Evolutionary conservation across 1,140 invertebrate species (phyloP).

Genomic region (Sinella curviseta): DNA sequence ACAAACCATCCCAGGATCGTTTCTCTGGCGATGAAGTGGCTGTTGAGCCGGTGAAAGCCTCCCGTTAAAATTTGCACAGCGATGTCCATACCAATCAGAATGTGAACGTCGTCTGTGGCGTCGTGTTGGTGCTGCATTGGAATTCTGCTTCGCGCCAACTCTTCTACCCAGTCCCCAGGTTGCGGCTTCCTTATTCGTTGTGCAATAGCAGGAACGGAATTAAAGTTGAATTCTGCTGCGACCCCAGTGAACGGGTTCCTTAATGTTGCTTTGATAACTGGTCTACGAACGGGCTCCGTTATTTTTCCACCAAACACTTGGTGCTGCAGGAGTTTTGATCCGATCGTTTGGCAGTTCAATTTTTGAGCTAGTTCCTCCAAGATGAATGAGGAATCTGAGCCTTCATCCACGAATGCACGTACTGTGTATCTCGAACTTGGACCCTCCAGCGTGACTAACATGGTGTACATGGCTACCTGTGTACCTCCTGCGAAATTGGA

Average conservation of each 20-base stretch:
- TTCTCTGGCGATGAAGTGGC: slow-evolving; percentile 47
- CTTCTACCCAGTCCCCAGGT: background rate
- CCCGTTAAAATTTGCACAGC: background rate
- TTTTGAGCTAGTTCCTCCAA: too few relatives aligned
- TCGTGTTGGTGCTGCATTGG: background rate
- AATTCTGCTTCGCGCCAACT: background rate
- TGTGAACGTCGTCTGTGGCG: background rate
- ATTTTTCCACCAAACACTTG: background rate
- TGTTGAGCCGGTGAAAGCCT: background rate
- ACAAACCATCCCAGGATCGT: slow-evolving; percentile 51
- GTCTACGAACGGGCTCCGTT: background rate
- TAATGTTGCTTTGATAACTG: background rate
- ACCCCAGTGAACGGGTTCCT: background rate
- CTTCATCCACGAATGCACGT: too few relatives aligned
- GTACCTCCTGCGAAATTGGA: too few relatives aligned
- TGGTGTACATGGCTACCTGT: too few relatives aligned
- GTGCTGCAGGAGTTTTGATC: too few relatives aligned
- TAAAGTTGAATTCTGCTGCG: background rate
- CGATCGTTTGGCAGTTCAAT: too few relatives aligned
- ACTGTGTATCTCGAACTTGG: too few relatives aligned
- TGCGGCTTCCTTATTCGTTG: background rate
- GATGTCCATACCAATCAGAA: slow-evolving; percentile 7
- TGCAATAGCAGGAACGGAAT: background rate
- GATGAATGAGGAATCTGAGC: too few relatives aligned
- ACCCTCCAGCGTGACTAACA: too few relatives aligned